Evolutionary conservation across 2,113 vertebrate genomes (phyloP).

Genomic region (Choloepus hoffmanni): DNA sequence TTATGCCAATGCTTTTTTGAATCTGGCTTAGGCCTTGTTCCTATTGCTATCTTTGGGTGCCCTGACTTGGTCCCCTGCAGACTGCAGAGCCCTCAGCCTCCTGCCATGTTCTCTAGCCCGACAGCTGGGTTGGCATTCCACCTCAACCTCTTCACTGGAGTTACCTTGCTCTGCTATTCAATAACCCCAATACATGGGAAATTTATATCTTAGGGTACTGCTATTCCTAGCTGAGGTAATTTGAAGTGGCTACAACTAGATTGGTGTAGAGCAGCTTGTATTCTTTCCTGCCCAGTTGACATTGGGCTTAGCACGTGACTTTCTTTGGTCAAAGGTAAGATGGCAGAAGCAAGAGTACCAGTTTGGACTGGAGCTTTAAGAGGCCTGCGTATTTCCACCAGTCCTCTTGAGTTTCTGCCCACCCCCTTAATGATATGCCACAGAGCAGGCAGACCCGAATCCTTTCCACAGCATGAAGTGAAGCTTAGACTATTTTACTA

Average conservation of each 20-base stretch:
- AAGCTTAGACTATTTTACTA: background rate
- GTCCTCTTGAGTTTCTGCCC: background rate
- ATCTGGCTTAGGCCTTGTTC: background rate
- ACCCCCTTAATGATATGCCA: background rate
- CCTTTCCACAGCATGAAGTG: background rate
- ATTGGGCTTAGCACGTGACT: background rate
- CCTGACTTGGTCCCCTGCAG: too few relatives aligned
- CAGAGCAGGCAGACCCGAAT: background rate
- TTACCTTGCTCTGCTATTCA: background rate
- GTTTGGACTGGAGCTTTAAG: background rate
- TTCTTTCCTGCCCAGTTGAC: background rate
- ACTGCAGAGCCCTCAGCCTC: background rate
- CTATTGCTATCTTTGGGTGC: accelerated
- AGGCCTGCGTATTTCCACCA: too few relatives aligned
- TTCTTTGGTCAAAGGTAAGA: background rate
- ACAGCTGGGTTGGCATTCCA: background rate
- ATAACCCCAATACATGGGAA: background rate
- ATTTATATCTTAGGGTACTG: too few relatives aligned
- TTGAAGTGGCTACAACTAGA: background rate
- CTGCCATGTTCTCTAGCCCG: background rate
- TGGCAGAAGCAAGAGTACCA: too few relatives aligned
- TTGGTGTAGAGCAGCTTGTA: background rate
- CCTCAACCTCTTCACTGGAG: accelerated
- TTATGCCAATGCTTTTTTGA: too few relatives aligned
- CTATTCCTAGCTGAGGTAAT: background rate